These are phyloP conservation scores for Therioaphis trifolii DNA, from an alignment of 2,888 invertebrate genomes.

Conservation along the genomic window DNA sequence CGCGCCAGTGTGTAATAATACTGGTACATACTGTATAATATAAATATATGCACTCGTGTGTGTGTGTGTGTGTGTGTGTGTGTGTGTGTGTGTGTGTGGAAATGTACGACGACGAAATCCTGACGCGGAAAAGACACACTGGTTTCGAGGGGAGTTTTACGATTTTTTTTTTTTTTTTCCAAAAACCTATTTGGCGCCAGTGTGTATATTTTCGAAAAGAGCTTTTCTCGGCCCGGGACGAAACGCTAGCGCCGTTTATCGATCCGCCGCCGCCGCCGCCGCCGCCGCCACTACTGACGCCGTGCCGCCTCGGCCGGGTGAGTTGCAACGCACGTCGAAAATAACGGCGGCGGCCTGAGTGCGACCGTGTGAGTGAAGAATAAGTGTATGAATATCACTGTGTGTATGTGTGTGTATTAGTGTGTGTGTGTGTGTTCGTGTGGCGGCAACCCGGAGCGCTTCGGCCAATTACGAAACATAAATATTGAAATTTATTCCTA, in stretches of 20 bases:
- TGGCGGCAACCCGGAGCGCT: slow-evolving; percentile 8
- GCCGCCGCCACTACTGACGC: background rate
- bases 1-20: too few species aligned
- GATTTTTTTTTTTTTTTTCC: background rate
- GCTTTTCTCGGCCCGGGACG: background rate
- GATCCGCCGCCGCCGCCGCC: slow-evolving; percentile 33
- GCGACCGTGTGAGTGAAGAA: too few species aligned
- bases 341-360: background rate
- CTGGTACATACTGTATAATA: too few species aligned
- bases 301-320: background rate
- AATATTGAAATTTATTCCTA: slow-evolving; percentile 49
- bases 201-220: background rate
- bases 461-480: slow-evolving; percentile 42
- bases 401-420: background rate
- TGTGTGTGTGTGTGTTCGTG: background rate
- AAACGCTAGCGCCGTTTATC: slow-evolving; percentile 51
- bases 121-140: background rate
- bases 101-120: too few species aligned
- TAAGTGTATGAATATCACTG: too few species aligned
- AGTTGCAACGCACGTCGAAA: background rate
- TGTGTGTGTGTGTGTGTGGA: too few species aligned
- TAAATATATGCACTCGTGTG: too few species aligned
- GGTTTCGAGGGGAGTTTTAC: background rate
- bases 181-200: slow-evolving; percentile 6
- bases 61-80: too few species aligned